Base-by-base conservation (phyloP, 2,113 vertebrate species). In the Thalassoma bifasciatum region DNA sequence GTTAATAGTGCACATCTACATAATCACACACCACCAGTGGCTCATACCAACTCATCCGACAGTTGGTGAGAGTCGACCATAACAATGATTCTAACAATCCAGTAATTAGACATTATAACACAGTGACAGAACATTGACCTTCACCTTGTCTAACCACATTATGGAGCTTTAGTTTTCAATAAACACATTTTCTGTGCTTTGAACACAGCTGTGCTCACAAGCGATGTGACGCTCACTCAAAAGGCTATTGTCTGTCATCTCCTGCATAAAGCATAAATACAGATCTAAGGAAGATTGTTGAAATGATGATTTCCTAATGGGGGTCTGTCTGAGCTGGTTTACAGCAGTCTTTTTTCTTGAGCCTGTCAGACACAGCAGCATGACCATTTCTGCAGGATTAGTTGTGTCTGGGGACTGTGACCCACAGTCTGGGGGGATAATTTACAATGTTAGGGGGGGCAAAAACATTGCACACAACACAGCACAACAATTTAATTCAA, bases 251-350 rank as follows among this genome's bases (percentile, higher is more conserved):
- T 26, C 23, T n/a, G 1, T 77, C 61, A 61, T 79, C 56, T 80
- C 56, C 60, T 59, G 10, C 52, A 79, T 59, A 51, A 68, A 54
- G 79, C 56, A 52, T 19, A 12, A 68, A 12, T n/a, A 13, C 64
- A 69, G 61, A 74, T 66, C 36, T 19, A 11, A 49, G 50, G 63
- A 59, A 51, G 58, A 81, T 68, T 57, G 51, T 61, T 61, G 0
- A 77, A 57, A 67, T 75, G 82, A 83, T 81, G 64, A 75, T 82
- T 88, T 87, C 51, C 51, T 85, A 83, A 89, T 81, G 72, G 72
- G 34, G 64, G 54, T 79, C 57, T 81, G 66, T 78, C 63, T 80
- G 82, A 81, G 69, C 8, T 75, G 75, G 76, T 72, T 47, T 10
- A 46, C 64, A 70, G 52, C 72, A 61, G 58, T 68, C 57, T 57